These are phyloP conservation scores for Mormyrus proboscirostris DNA, from an alignment of 2,797 vertebrate genomes.

Conservation along the genomic window DNA sequence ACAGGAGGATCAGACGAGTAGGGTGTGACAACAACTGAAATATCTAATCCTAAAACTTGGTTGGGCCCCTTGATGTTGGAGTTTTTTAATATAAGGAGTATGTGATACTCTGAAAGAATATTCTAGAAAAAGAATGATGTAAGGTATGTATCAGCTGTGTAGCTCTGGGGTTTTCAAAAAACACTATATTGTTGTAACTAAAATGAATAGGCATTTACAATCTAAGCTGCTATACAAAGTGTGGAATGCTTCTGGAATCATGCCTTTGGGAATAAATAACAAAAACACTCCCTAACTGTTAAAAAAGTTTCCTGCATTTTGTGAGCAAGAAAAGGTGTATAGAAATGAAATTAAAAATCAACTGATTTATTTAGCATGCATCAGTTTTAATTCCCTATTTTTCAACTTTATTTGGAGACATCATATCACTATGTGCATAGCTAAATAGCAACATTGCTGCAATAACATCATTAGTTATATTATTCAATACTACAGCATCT, in stretches of 20 bases:
- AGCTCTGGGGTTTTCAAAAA: background rate
- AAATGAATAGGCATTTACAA: background rate
- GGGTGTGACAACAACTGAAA: background rate
- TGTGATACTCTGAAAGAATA: background rate
- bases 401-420: background rate
- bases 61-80: background rate
- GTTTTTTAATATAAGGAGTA: background rate
- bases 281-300: background rate
- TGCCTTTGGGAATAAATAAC: background rate
- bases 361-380: background rate
- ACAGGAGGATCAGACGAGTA: too few relatives aligned
- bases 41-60: background rate
- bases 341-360: background rate
- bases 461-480: background rate
- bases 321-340: background rate
- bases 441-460: background rate
- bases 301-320: background rate
- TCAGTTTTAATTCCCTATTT: background rate
- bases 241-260: background rate
- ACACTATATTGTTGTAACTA: background rate
- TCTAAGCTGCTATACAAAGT: background rate
- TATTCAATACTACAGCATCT: background rate
- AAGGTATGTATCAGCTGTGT: background rate
- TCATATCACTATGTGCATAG: background rate
- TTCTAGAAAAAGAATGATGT: background rate